Base-by-base conservation (phyloP, 1,140 invertebrate genomes). In the Oedothorax gibbosus region DNA sequence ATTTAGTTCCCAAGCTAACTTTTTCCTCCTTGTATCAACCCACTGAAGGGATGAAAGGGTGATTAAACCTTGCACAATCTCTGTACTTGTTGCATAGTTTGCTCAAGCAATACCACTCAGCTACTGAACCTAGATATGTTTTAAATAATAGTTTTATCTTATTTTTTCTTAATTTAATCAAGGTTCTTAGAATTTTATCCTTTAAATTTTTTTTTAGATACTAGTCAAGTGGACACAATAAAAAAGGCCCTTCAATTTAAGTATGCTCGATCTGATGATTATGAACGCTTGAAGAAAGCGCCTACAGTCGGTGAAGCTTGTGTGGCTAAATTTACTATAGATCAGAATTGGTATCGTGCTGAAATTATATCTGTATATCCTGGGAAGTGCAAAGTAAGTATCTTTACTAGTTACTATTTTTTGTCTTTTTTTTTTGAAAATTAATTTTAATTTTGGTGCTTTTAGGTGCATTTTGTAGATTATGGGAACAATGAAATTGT, bases 281-380 rank as follows among this genome's bases (percentile, higher is more conserved):
- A 91, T 85, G 89, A 91, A 51, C 89, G 89, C 8, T 11, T 56
- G 50, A 54, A 77, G 90, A 91, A 86, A 12, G 88, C 89, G 79
- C 93, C 92, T 93, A 86, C 87, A 66, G 87, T 89, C 4, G 93
- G 92, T 2, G 92, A 95, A 79, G 89, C 93, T 0, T 94, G 94
- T 86, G 89, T 94, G 15, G 93, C 92, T 0, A 90, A 91, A 69
- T 95, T 92, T 89, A 91, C 92, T 86, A 15, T 91, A 7, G 92
- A 95, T 87, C 90, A 92, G 5, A 89, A 90, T 12, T 94, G 93
- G 90, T 92, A 92, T 69, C 88, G 92, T 79, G 92, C 88, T 50
- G 88, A 87, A 88, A 87, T 92, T 7, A 14, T 88, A 7, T 14
- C 88, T 71, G 87, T 89, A 64, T 87, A 86, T 84, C 2, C 64